These are phyloP conservation scores for Antrozous pallidus DNA, from an alignment of 2,797 vertebrate species.

Conservation along the genomic window DNA sequence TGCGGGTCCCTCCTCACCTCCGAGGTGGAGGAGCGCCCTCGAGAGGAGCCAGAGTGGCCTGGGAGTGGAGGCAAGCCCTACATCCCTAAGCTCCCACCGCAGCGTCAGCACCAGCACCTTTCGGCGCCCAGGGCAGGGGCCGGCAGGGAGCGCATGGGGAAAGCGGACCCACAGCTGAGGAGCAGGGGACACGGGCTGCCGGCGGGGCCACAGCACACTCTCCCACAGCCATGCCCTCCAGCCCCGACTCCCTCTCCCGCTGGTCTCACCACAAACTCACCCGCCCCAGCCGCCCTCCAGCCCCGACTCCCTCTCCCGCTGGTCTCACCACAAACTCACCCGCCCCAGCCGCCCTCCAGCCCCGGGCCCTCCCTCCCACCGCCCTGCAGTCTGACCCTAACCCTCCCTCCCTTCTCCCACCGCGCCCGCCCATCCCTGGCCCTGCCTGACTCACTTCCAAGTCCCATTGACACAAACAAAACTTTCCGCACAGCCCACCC, in stretches of 20 bases:
- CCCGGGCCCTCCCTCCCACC: background rate
- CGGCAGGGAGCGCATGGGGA: too few relatives aligned
- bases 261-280: background rate
- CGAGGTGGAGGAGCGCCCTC: fast-evolving
- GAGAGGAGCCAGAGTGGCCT: background rate
- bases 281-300: background rate
- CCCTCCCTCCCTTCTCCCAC: slow-evolving; percentile 66
- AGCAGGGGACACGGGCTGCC: too few relatives aligned
- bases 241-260: background rate
- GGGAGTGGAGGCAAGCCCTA: background rate
- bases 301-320: background rate
- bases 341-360: background rate
- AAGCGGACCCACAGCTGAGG: too few relatives aligned
- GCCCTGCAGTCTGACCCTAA: slow-evolving; percentile 48
- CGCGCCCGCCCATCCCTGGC: slow-evolving; percentile 52
- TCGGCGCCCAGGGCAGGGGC: background rate
- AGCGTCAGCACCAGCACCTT: background rate
- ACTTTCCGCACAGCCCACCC: slow-evolving; percentile 70
- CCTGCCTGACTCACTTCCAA: slow-evolving; percentile 71
- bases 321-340: background rate
- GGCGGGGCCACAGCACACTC: too few relatives aligned
- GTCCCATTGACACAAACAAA: slow-evolving; percentile 74
- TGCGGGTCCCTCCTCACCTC: background rate
- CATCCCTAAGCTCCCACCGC: background rate
- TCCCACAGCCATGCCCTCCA: background rate